Evolutionary conservation across 92 coral and sea anemone species (phyloP), one percentile per base, ranked within the genome.

Genomic region (Blastomussa wellsi): DNA sequence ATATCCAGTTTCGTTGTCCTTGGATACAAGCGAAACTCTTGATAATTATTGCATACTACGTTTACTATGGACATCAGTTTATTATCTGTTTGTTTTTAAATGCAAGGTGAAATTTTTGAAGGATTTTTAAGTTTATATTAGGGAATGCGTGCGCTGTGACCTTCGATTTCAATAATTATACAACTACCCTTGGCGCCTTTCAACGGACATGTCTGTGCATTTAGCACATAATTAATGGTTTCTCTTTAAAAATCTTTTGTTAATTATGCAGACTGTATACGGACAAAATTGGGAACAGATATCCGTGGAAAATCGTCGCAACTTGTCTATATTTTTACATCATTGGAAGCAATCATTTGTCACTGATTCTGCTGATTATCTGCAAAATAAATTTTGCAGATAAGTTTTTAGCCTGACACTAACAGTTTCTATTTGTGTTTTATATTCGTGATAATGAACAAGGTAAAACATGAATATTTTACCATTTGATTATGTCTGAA

Each of bases 1-100:
- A 20, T 33, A 59, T 84, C 66, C 39, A 3, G 8, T 37, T 72
- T 55, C 70, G 79, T 80, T 77, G 79, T 81, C 76, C 89, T 74
- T 66, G 65, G 64, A 62, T 84, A 84, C 87, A 28, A 66, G 42
- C n/a, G 36, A 51, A 72, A 35, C 75, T 41, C 20, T 13, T 28
- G 20, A 28, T 4, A 29, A 39, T 44, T 47, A 4, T 32, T 32
- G 16, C 38, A 33, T 9, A 39, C 44, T 71, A n/a, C 35, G 15
- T 66, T 47, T 48, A 17, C 12, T 36, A 26, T 32, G n/a, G 35
- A 36, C 39, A 33, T 32, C 16, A 38, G 32, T 31, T 35, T 20
- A 68, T 31, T 32, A 60, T 31, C 48, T 66, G 48, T 24, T 12
- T 3, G n/a, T 29, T 33, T 48, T 38, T 15, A 0, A n/a, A 33